These are phyloP conservation scores for Coecobrya sp. DNA, from an alignment of 2,888 invertebrate species.

Conservation along the genomic window DNA sequence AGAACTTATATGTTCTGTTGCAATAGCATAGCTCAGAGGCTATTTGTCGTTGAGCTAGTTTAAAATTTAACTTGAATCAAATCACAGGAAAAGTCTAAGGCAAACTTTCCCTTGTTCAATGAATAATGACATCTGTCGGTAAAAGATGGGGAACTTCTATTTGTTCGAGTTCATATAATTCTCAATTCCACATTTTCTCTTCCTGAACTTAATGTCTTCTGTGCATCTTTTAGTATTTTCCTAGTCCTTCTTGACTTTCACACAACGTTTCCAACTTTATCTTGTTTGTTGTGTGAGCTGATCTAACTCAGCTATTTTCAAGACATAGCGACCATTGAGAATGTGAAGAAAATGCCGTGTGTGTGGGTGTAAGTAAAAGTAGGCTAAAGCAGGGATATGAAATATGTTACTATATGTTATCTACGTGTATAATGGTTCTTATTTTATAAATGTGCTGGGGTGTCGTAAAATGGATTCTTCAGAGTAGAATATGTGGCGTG, in stretches of 20 bases:
- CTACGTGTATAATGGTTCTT: neutral
- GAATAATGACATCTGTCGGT: conserved; percentile 47
- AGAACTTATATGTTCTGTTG: too few relatives aligned
- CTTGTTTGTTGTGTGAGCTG: neutral
- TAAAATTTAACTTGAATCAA: neutral
- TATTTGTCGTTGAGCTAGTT: neutral
- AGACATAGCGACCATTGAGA: neutral
- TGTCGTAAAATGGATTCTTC: neutral
- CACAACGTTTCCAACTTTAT: neutral
- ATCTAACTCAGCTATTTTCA: neutral
- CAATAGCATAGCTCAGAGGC: too few relatives aligned
- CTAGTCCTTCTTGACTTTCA: neutral
- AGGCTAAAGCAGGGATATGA: neutral
- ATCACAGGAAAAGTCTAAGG: conserved; percentile 5
- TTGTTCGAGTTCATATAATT: neutral
- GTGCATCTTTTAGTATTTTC: neutral
- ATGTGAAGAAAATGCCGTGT: neutral
- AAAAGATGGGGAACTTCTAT: neutral
- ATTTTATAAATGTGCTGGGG: neutral
- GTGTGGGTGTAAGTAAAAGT: neutral
- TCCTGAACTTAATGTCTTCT: conserved; percentile 3
- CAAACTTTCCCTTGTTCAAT: conserved; percentile 21
- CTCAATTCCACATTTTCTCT: conserved; percentile 31
- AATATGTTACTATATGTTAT: neutral
- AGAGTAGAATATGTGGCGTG: neutral